Base-by-base conservation (phyloP, 2,113 vertebrate species). In the Mormyrus lacerda region DNA sequence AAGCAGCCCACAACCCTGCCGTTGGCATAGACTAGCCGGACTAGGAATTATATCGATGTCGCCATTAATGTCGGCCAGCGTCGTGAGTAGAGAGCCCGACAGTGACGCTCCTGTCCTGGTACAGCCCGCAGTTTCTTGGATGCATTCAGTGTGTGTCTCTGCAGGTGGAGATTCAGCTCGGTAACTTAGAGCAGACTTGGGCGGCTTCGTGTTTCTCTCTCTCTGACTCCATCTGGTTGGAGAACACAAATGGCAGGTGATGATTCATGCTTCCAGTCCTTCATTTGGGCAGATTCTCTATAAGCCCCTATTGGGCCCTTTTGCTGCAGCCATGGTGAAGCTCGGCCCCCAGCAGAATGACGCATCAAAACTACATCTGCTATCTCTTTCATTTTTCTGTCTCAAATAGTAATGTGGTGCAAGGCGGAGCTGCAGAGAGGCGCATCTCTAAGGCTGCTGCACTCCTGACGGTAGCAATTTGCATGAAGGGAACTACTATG, bases 361-460 rank as follows among this genome's bases (percentile, higher is more conserved):
- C 83, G n/a, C 83, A 85, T 85, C 73, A 6, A 8, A n/a, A 47
- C 83, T 48, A n/a, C 83, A 85, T 85, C 83, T 85, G 83, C 47
- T 50, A 47, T n/a, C 24, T 15, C 44, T 48, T 85, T 27, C 83
- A 15, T 48, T 85, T 85, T 85, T 13, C 44, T 9, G 24, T 48
- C 44, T 48, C 19, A 50, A 27, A 15, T 15, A 4, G 47, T 79
- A 48, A 15, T 15, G 83, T 6, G 47, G 44, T 50, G 44, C 83
- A 50, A 85, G 24, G n/a, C n/a, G 44, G 47, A 31, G 44, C 83
- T 31, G n/a, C 83, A 31, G 83, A 31, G 21, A 50, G 1, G 3
- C 0, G 3, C 44, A 48, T 31, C 44, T 50, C 83, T 27, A 0
- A 27, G 24, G 83, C 44, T 50, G 11, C 83, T 27, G 83, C 24